Percentiles rank a stretch among this genome's conserved stretches.
These are phyloP conservation scores for Agrochola litura DNA, from an alignment of 2,888 invertebrate genomes.

Conservation along the genomic window DNA sequence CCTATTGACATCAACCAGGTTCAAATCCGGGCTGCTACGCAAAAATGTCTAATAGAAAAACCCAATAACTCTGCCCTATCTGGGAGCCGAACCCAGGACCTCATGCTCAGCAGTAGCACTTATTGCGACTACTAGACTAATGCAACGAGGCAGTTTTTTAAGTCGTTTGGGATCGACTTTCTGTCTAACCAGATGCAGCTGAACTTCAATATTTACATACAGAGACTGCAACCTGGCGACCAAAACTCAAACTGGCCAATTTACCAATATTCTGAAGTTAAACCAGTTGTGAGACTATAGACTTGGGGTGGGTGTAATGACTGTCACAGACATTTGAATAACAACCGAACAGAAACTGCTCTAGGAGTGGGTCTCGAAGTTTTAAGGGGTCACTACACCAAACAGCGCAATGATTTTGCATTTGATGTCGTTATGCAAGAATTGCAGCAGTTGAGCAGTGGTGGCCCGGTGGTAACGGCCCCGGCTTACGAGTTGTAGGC, in stretches of 20 bases:
- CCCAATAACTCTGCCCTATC: no score
- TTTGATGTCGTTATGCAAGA: not conserved
- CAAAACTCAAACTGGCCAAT: conserved; percentile 2
- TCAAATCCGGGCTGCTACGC: no score
- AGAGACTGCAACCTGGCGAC: not conserved
- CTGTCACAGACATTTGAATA: conserved; percentile 1
- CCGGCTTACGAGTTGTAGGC: no score
- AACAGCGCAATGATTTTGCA: not conserved
- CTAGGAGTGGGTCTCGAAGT: not conserved
- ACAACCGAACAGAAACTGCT: not conserved
- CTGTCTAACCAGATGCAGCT: not conserved
- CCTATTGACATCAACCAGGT: no score
- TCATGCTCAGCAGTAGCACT: no score
- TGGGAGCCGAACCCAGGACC: no score
- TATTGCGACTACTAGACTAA: no score
- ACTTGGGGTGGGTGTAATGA: not conserved
- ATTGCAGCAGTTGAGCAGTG: no score
- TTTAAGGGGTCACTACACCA: not conserved
- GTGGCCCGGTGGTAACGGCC: no score
- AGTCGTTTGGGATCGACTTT: not conserved
- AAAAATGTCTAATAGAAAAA: no score
- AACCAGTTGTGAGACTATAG: not conserved
- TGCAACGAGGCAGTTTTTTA: no score
- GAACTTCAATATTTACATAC: not conserved
- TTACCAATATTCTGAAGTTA: conserved; percentile 2